phyloP scores from a whole-genome alignment of 2,888 invertebrate species.

The Hecatera dysodea region DNA sequence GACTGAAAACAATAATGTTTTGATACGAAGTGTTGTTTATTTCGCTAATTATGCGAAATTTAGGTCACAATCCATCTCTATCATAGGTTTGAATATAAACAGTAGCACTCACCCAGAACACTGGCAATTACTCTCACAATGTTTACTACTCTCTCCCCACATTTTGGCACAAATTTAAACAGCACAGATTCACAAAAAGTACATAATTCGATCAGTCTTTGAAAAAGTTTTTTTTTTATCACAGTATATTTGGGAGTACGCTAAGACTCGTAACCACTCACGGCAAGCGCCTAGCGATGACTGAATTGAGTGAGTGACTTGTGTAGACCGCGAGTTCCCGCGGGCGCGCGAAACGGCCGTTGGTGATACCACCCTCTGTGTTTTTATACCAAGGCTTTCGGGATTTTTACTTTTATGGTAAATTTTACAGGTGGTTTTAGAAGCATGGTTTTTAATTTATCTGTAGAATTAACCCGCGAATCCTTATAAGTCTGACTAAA shows the following conservation, averaged over 20 bases:
- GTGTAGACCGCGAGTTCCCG: slow-evolving; percentile 60
- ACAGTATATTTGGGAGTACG: slow-evolving; percentile 58
- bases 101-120: slow-evolving; percentile 84
- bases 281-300: slow-evolving; percentile 32
- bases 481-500: not conserved
- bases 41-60: slow-evolving; percentile 3
- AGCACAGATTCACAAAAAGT: slow-evolving; percentile 78
- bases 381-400: slow-evolving; percentile 60
- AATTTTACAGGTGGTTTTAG: not conserved
- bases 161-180: slow-evolving; percentile 73
- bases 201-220: slow-evolving; percentile 70
- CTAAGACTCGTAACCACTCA: slow-evolving; percentile 1
- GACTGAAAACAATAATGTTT: not conserved
- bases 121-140: slow-evolving; percentile 86
- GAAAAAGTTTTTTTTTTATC: slow-evolving; percentile 66
- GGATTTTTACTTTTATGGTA: slow-evolving; percentile 78
- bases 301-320: slow-evolving; percentile 23
- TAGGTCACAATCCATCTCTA: slow-evolving; percentile 25
- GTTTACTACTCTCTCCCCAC: slow-evolving; percentile 85
- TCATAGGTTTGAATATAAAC: not conserved
- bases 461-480: not conserved
- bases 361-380: slow-evolving; percentile 74
- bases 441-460: not conserved
- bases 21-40: not conserved
- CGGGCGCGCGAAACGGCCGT: slow-evolving; percentile 71